These are phyloP conservation scores for Egretta garzetta DNA, from an alignment of 2,113 vertebrate species.

Conservation along the genomic window DNA sequence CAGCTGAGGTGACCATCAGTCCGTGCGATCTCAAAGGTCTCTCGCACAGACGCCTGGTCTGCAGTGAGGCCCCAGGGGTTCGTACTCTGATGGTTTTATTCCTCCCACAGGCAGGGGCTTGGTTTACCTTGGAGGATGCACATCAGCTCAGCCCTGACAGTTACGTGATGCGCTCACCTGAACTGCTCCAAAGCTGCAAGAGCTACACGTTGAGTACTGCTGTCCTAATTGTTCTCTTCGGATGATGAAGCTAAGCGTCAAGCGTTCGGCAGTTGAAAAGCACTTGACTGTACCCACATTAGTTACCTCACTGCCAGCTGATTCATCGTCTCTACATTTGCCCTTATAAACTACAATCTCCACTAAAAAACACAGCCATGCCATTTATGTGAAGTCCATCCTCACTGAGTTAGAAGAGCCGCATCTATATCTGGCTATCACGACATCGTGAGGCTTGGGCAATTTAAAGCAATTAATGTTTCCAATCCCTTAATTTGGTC, in stretches of 20 bases:
- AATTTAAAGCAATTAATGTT: background rate
- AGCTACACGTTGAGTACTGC: background rate
- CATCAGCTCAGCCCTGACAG: background rate
- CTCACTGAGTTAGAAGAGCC: background rate
- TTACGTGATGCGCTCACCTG: rapidly evolving
- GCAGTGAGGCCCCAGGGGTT: background rate
- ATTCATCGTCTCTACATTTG: background rate
- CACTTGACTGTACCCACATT: background rate
- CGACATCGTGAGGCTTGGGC: background rate
- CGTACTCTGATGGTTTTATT: background rate
- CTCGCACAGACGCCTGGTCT: background rate
- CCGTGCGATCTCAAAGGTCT: background rate
- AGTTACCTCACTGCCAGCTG: background rate
- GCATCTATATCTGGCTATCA: background rate
- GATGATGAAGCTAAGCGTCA: background rate
- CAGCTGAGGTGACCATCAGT: background rate
- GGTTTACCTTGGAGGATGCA: background rate
- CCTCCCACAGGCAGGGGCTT: background rate
- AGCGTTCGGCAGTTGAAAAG: background rate
- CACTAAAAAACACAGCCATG: background rate
- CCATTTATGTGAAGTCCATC: background rate
- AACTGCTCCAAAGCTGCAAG: background rate
- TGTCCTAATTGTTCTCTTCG: background rate
- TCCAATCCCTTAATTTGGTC: background rate
- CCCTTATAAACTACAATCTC: background rate